Evolutionary conservation across 2,113 vertebrate species (phyloP), one percentile per base, ranked within the genome.

Genomic region (Clarias gariepinus): DNA sequence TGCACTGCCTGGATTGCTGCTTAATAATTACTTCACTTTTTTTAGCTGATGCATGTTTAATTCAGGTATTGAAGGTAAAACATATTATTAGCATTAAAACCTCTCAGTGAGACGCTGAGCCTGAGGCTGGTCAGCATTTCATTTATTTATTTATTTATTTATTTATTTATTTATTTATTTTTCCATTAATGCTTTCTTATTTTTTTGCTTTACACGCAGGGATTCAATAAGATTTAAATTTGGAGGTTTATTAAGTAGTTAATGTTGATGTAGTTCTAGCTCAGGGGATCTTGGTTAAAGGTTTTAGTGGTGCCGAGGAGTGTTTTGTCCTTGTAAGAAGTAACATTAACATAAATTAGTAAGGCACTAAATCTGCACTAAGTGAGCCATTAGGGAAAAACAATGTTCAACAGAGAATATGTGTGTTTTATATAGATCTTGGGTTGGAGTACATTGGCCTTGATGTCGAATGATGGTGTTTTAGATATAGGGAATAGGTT

Each of bases 71-170:
- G 57, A n/a, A 79, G 76, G 76, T 58, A 79, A 79, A 79, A 79
- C 53, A 13, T 60, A 19, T 80, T 23, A 80, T 60, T 80, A 80
- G 57, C 78, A 60, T 80, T 13, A 61, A 80, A 80, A 57, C 55
- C 57, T 60, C 53, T 79, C 19, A 7, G 55, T 60, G 28, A 4
- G 19, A 80, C 3, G 10, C 19, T 0, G 30, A 80, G 55, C 78
- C 78, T 60, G 18, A 12, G 57, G 78, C 78, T 60, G 57, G 78
- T 2, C 78, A 23, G 57, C 57, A 60, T 13, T 77, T 53, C 1
- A 12, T 15, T 76, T 21, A 41, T 74, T 76, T 2, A 68, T 30
- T 30, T 30, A 6, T 73, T 73, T 23, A 41, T 76, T 52, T 2
- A 11, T 13, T 76, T 19, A 36, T 73, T 74, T 4, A n/a, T n/a